Evolutionary conservation across 2,888 invertebrate species (phyloP).

Genomic region (Zonitis immaculata): DNA sequence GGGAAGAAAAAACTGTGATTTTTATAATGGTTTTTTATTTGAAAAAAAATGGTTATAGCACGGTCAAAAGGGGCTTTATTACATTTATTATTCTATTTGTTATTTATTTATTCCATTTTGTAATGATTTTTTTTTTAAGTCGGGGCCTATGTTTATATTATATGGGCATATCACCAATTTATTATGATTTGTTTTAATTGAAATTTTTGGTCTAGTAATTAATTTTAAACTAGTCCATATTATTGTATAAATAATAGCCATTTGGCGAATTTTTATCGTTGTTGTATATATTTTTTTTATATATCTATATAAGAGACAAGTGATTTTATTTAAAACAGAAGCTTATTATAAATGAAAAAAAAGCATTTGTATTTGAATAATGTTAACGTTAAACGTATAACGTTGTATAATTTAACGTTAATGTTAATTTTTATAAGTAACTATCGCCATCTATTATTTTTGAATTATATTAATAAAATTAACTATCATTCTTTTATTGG

Average conservation of each 20-base stretch:
- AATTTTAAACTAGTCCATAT: background rate
- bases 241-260: background rate
- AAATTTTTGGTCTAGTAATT: background rate
- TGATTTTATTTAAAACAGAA: background rate
- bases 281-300: background rate
- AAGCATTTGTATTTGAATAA: background rate
- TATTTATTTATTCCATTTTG: slow-evolving; percentile 1
- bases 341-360: background rate
- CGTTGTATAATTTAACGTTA: background rate
- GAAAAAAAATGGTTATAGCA: background rate
- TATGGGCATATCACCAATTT: background rate
- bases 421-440: background rate
- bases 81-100: background rate
- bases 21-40: background rate
- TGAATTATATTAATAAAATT: no score
- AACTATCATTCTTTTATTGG: no score
- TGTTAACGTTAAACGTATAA: background rate
- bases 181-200: background rate
- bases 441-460: no score
- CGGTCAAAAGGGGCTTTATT: background rate
- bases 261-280: background rate
- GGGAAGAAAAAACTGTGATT: background rate
- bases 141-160: background rate
- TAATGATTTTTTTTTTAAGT: background rate
- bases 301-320: no score